A percentile compares a stretch with the other conserved stretches of the same genome.
Conservation (phyloP, 2,888 invertebrate genomes). For the Dusona sp. region DNA sequence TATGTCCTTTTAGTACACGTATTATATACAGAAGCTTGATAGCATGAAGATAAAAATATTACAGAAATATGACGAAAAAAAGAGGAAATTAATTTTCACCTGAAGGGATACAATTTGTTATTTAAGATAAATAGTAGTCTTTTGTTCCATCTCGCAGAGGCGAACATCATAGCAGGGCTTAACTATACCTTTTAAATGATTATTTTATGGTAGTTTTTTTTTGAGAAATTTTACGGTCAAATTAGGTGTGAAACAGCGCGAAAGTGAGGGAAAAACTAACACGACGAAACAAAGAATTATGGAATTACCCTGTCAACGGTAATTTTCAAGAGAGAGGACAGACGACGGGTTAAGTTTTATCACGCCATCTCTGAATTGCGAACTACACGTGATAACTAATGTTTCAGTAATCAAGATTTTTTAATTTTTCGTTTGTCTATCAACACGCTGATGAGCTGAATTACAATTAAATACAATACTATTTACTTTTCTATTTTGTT, state of each 20-base stretch:
- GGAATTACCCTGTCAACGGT: background rate
- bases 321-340: background rate
- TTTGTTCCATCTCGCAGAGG: too few relatives aligned
- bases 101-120: too few relatives aligned
- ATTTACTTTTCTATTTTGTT: background rate
- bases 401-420: background rate
- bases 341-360: background rate
- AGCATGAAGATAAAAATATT: too few relatives aligned
- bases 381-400: background rate
- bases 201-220: background rate
- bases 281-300: background rate
- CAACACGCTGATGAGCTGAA: too few relatives aligned
- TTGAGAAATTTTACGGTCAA: background rate
- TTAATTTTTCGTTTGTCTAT: background rate
- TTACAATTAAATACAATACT: too few relatives aligned
- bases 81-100: background rate
- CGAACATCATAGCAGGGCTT: background rate
- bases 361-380: background rate
- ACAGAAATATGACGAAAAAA: background rate
- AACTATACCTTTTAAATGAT: background rate
- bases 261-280: background rate
- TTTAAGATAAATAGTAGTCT: too few relatives aligned
- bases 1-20: background rate
- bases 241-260: background rate
- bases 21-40: too few relatives aligned